phyloP scores from a whole-genome alignment of 2,797 vertebrate genomes.

The Chiloscyllium punctatum region DNA sequence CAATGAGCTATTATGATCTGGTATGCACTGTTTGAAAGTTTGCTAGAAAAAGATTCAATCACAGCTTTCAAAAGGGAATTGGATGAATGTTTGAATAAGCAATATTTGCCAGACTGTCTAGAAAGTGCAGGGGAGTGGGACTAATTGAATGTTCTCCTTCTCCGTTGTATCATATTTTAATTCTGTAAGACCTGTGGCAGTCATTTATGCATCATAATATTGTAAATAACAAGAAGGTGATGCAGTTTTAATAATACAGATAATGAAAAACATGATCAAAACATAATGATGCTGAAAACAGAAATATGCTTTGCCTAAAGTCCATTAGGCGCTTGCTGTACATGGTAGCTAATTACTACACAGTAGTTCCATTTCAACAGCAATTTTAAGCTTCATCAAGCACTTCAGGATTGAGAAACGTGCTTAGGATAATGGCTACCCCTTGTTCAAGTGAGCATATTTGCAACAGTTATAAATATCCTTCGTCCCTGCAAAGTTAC shows the following conservation, averaged over 20 bases:
- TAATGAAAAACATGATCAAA: constrained; percentile 1
- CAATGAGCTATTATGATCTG: not conserved
- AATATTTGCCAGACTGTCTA: not conserved
- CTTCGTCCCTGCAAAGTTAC: not conserved
- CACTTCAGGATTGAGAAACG: not conserved
- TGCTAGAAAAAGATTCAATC: not conserved
- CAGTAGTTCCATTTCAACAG: not conserved
- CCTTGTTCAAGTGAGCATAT: not conserved
- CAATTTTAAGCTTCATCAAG: not conserved
- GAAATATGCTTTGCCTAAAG: not conserved
- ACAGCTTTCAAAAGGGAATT: not conserved
- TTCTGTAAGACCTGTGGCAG: not conserved
- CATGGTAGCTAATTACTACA: not conserved
- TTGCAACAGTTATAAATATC: not conserved
- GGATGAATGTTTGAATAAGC: not conserved
- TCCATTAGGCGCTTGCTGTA: not conserved
- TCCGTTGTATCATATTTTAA: not conserved
- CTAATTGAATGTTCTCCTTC: not conserved
- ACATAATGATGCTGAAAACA: not conserved
- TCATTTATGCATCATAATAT: not conserved
- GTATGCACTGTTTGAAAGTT: not conserved
- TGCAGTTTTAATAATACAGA: not conserved
- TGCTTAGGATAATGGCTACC: not conserved
- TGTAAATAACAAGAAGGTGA: not conserved
- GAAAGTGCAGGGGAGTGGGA: not conserved